Percentiles rank a stretch among this genome's conserved stretches.
phyloP scores from a whole-genome alignment of 2,888 invertebrate species.

The Branchipolynoe longqiensis region DNA sequence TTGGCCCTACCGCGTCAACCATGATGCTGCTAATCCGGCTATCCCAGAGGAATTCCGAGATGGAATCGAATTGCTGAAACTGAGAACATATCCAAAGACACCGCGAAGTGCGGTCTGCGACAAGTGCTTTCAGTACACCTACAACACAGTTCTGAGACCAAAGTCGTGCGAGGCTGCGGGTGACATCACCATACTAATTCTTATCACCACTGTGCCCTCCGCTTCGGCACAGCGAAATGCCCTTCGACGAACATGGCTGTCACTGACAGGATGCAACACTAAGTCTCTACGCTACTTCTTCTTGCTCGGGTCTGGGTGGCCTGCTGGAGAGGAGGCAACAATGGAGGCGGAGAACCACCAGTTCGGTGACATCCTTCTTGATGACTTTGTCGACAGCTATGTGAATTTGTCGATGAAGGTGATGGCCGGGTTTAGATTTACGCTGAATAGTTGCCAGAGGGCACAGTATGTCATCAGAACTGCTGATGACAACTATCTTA shows the following conservation, averaged over 20 bases:
- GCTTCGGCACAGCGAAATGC: not conserved
- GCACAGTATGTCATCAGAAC: constrained; percentile 1
- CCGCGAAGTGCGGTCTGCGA: not conserved
- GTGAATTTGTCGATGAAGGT: constrained; percentile 11
- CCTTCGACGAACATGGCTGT: constrained; percentile 4
- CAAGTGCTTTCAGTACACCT: not conserved
- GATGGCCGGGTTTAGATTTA: not conserved
- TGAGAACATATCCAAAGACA: not conserved
- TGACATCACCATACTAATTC: not conserved
- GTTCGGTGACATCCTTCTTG: not conserved
- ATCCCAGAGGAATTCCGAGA: not conserved
- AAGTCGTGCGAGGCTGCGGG: not conserved
- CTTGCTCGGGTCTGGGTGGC: constrained; percentile 2
- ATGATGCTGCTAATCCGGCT: too few relatives aligned
- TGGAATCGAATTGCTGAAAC: not conserved
- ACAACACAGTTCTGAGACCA: not conserved
- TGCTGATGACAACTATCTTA: constrained; percentile 10
- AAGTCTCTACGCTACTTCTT: not conserved
- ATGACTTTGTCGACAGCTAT: constrained; percentile 7
- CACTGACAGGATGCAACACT: not conserved
- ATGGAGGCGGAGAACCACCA: not conserved
- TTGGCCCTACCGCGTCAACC: too few relatives aligned
- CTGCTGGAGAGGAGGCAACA: not conserved
- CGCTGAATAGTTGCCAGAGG: not conserved
- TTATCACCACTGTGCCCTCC: constrained; percentile 2